phyloP scores from a whole-genome alignment of 2,888 invertebrate genomes.

The Microplitis deprimator region DNA sequence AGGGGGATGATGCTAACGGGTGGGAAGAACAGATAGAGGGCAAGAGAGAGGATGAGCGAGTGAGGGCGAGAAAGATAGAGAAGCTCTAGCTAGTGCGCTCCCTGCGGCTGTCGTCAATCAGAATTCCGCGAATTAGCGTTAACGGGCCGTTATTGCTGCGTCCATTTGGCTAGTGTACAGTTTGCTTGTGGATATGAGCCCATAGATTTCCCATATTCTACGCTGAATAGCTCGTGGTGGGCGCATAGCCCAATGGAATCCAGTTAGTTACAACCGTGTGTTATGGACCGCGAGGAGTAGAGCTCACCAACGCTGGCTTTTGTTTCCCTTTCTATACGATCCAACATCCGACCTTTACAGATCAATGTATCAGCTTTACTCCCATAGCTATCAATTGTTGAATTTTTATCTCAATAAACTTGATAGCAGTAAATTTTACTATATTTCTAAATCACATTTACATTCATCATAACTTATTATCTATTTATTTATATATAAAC shows the following conservation, averaged over 20 bases:
- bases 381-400: neutral
- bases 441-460: neutral
- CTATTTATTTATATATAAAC: neutral
- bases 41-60: conserved; percentile 40
- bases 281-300: conserved; percentile 61
- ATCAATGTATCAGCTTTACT: conserved; percentile 10
- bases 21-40: conserved; percentile 26
- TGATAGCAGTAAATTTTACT: neutral
- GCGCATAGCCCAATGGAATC: conserved; percentile 67
- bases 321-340: neutral
- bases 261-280: conserved; percentile 70
- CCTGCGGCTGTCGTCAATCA: conserved; percentile 69
- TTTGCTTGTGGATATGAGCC: conserved; percentile 69
- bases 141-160: conserved; percentile 72
- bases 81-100: conserved; percentile 47
- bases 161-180: conserved; percentile 71
- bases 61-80: conserved; percentile 27
- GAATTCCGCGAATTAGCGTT: conserved; percentile 72
- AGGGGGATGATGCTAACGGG: conserved; percentile 30
- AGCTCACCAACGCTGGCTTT: conserved; percentile 45
- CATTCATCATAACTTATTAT: neutral
- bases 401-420: neutral
- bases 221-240: conserved; percentile 61
- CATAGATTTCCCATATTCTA: conserved; percentile 71
- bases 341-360: conserved; percentile 19